Conservation (phyloP, 2,797 vertebrate genomes). For the Eulemur mongoz region DNA sequence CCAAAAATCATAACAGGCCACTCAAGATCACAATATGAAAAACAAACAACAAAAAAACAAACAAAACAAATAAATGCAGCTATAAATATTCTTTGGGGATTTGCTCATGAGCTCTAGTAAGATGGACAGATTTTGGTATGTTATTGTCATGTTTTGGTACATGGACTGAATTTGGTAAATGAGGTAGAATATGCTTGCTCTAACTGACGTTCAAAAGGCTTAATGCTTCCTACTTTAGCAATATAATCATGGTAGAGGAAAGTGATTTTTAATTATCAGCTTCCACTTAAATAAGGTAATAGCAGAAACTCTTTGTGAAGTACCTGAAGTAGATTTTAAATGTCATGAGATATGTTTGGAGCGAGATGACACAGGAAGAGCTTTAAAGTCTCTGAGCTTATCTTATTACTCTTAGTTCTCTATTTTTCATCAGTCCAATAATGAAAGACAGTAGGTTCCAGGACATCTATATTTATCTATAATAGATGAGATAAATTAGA, state of each 20-base stretch:
- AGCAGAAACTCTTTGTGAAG: background rate
- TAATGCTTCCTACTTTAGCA: background rate
- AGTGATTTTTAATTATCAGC: constrained; percentile 20
- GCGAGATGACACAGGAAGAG: background rate
- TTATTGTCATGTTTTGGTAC: background rate
- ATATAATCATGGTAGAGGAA: background rate
- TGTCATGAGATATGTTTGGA: background rate
- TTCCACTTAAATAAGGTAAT: background rate
- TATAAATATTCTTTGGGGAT: background rate
- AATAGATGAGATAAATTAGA: background rate
- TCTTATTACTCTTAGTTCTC: background rate
- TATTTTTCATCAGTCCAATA: background rate
- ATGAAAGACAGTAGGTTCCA: background rate
- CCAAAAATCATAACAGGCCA: background rate
- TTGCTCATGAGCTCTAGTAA: background rate
- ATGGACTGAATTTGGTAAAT: background rate
- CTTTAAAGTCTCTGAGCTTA: background rate
- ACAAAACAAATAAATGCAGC: background rate
- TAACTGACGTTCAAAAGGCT: background rate
- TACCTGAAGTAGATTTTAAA: background rate
- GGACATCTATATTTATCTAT: background rate
- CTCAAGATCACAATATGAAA: background rate
- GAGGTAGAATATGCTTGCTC: background rate
- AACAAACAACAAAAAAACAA: background rate
- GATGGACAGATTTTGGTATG: background rate